Evolutionary conservation across 1,140 invertebrate genomes (phyloP), one percentile per base, ranked within the genome.

Genomic region (Solen grandis): DNA sequence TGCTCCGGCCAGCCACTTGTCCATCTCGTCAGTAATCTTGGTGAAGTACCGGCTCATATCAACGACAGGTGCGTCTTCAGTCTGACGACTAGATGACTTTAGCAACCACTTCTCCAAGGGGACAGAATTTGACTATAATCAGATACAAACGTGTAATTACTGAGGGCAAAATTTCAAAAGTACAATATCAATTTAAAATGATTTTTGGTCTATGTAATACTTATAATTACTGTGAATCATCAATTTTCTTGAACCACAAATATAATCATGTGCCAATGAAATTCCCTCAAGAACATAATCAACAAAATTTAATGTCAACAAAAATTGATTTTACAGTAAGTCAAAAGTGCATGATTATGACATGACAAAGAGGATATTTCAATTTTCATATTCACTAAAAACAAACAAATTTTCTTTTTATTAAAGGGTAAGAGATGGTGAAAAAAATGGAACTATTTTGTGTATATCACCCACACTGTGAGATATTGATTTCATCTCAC

Each of bases 21-120:
- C 75, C 0, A 78, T 25, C 57, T 78, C 75, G 16, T 69, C 75
- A 5, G 31, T 68, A 13, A 78, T 50, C 25, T 66, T 78, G 16
- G 27, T 69, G 10, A 78, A 22, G 46, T 78, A 78, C 4, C 50
- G 75, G 27, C 75, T 78, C 75, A 78, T 78, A 22, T 78, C 54
- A 36, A 78, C 62, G 31, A 38, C 29, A 5, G 59, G 73, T 5
- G 41, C 35, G n/a, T 50, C 31, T 22, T 1, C 8, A 19, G 25
- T 54, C 1, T 50, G 5, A 2, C 19, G 14, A 1, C 13, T n/a
- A 5, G 41, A 16, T 19, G 75, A 31, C 36, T 69, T 68, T 25
- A 68, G 29, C 35, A 78, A 60, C 75, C 75, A 78, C 41, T 68
- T 69, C 2, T 78, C 63, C 50, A 66, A 31, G 27, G 75, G 63